Base-by-base conservation (phyloP, 2,797 vertebrate genomes). In the Microhierax caerulescens region DNA sequence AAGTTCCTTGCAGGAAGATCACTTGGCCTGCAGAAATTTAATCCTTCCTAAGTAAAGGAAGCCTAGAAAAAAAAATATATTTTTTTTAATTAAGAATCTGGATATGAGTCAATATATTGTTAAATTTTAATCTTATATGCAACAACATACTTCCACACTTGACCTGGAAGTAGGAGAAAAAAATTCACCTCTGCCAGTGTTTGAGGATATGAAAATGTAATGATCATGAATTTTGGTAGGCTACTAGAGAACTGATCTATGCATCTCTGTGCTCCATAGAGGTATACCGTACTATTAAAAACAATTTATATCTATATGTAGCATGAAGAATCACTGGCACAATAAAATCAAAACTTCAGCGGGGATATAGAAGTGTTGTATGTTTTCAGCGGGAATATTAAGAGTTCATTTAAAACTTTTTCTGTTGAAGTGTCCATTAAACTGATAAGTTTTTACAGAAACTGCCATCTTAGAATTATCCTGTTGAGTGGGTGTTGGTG, bases 401-500 rank as follows among this genome's bases (percentile, higher is more conserved):
- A 37, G 96, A 96, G 74, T 96, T 97, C 76, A 61, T 92, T 92
- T 95, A 57, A 97, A 97, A 95, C 97, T 97, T 92, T 96, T 94
- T 61, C 83, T 79, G 64, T 72, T 94, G 90, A 97, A 95, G 50
- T 64, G 63, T 96, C 97, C 96, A 93, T 97, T 97, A 96, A 97
- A 93, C 73, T 92, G 92, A 65, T 97, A 96, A 97, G 95, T 96
- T 97, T 97, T 94, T 96, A 92, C 96, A 98, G 97, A 95, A 97
- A 97, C 97, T 97, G 96, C 97, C 97, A 96, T 98, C 97, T 98
- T 98, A 97, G 97, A 98, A 98, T 94, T 98, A 96, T 95, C 97
- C 97, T 97, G 97, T 97, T 97, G 98, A 98, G 98, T 98, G 97
- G 98, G 98, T 98, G 98, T 97, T 97, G 98, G 97, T 98, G 97